phyloP scores from a whole-genome alignment of 2,888 invertebrate genomes.

The Heliconius erato region DNA sequence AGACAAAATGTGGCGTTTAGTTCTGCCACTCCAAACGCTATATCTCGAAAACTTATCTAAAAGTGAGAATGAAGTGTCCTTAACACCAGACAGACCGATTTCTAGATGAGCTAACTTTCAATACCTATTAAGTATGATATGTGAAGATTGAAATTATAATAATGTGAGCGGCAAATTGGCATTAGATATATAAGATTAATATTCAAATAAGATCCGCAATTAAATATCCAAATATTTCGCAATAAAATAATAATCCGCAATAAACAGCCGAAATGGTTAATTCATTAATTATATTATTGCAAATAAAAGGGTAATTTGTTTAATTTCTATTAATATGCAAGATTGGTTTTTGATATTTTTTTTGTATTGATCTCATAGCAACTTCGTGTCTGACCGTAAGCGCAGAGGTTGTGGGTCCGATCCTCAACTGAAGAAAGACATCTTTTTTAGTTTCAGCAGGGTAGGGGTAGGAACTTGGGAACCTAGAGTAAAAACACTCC shows the following conservation, averaged over 20 bases:
- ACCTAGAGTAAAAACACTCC: too few relatives aligned
- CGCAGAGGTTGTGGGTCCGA: too few relatives aligned
- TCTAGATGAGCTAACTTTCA: not conserved
- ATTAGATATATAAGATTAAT: not conserved
- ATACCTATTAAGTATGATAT: not conserved
- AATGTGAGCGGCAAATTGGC: not conserved
- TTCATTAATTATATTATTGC: not conserved
- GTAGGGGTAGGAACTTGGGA: too few relatives aligned
- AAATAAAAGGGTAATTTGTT: not conserved
- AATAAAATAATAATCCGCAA: too few relatives aligned
- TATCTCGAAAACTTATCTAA: not conserved
- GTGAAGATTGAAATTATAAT: not conserved
- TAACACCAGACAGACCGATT: not conserved
- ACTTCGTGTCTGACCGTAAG: too few relatives aligned
- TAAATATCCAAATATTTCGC: not conserved
- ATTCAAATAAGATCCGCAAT: not conserved
- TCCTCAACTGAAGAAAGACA: too few relatives aligned
- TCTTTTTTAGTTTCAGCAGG: too few relatives aligned
- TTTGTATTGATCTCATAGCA: too few relatives aligned
- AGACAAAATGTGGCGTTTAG: not conserved
- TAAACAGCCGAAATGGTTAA: too few relatives aligned
- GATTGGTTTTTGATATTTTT: not conserved
- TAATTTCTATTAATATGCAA: not conserved
- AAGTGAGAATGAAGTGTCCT: not conserved
- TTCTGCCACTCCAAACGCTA: not conserved